Evolutionary conservation across 2,888 invertebrate genomes (phyloP), one percentile per base, ranked within the genome.

Genomic region (Parnassius apollo): DNA sequence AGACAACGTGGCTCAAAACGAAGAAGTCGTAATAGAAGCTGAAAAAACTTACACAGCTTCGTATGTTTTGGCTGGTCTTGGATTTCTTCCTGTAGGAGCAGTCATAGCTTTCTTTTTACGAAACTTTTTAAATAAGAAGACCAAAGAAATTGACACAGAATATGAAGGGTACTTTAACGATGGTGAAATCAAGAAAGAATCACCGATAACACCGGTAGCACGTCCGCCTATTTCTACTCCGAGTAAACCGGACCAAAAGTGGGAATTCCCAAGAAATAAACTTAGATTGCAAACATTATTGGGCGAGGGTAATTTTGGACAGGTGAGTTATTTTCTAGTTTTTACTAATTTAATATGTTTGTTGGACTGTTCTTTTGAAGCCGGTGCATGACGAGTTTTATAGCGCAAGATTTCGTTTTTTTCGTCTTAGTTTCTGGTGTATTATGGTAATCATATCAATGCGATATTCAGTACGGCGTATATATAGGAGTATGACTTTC

Each of bases 221-320:
- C 87, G 93, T 65, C 91, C 93, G n/a, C 93, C 93, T 11, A 73
- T 92, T 66, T 92, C 93, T 0, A 85, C 92, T 18, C 91, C 91
- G 2, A 79, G 91, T 2, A 92, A 93, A 71, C 93, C 93, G 51
- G 93, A 94, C 69, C 93, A 93, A 57, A 93, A 93, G 75, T 95
- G 95, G 93, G 96, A 96, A 79, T 96, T 96, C 76, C 95, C 96
- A 0, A 92, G 96, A 68, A 94, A 94, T 68, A 95, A 96, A 73
- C 91, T 97, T 55, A 93, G 96, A 51, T 87, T 97, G 61, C 95
- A 96, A 75, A 96, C 96, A 22, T 92, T 96, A 59, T 86, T 97
- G 42, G 97, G 96, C 9, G 96, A 97, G 85, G 96, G 97, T 46
- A 96, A 96, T 83, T 97, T 97, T 80, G 97, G 97, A 35, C 96